These are phyloP conservation scores for Okapia johnstoni DNA, from an alignment of 2,113 vertebrate species.

Conservation along the genomic window DNA sequence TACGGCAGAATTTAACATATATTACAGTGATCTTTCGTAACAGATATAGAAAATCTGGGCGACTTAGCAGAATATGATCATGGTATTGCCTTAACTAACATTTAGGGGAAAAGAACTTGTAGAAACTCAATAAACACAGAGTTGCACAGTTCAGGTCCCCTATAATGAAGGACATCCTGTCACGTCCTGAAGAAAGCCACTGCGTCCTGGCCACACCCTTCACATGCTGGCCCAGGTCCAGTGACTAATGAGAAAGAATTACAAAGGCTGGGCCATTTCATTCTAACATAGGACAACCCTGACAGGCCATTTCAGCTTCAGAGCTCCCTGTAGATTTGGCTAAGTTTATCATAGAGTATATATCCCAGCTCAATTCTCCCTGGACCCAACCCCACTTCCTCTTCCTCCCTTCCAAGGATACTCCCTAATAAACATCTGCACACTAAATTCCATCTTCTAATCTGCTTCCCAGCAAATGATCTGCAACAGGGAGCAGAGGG, in stretches of 20 bases:
- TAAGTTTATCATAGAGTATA: not conserved
- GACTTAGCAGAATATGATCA: not conserved
- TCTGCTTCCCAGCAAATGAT: not conserved
- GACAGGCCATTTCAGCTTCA: not conserved
- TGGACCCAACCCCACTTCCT: not conserved
- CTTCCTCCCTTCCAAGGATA: not conserved
- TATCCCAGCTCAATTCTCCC: not conserved
- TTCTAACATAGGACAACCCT: not conserved
- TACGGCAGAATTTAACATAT: slow-evolving; percentile 26
- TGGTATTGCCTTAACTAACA: not conserved
- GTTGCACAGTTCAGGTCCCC: not conserved
- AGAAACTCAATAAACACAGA: not conserved
- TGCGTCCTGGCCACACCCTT: not conserved
- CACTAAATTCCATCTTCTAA: not conserved
- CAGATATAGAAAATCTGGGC: slow-evolving; percentile 36
- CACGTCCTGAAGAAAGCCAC: not conserved
- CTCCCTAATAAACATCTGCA: not conserved
- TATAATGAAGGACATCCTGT: not conserved
- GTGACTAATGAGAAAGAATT: not conserved
- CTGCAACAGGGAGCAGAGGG: not conserved
- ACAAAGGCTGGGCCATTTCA: not conserved
- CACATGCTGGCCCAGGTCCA: not conserved
- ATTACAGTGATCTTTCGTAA: not conserved
- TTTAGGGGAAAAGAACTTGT: not conserved
- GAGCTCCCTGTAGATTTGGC: not conserved